Evolutionary conservation across 1,140 invertebrate genomes (phyloP).

Genomic region (Drosophila leontia): DNA sequence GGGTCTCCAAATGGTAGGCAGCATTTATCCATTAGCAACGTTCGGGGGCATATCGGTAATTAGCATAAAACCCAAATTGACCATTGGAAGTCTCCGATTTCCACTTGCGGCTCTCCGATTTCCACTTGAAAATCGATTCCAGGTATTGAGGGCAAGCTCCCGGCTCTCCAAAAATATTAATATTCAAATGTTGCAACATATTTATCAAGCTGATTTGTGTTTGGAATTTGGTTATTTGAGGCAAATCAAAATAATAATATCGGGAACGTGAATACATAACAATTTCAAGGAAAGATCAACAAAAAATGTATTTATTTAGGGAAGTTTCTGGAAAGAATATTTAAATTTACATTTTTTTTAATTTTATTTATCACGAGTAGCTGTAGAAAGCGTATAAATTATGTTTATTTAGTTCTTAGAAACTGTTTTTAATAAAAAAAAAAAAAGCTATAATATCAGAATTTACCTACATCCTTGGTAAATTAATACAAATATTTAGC

Average conservation of each 20-base stretch:
- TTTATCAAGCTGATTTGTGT: conserved; percentile 44
- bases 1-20: conserved; percentile 37
- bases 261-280: too few species aligned
- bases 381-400: not conserved
- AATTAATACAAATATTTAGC: not conserved
- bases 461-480: too few species aligned
- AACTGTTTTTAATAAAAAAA: not conserved
- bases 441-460: not conserved
- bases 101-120: not conserved
- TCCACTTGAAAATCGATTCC: conserved; percentile 26
- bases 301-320: not conserved
- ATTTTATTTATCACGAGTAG: not conserved
- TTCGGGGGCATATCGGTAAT: conserved; percentile 11
- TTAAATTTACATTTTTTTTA: not conserved
- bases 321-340: not conserved
- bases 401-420: not conserved
- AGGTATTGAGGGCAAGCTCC: conserved; percentile 22
- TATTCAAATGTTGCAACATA: conserved; percentile 30
- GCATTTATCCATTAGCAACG: conserved; percentile 71
- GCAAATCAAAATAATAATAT: too few species aligned
- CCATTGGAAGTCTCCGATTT: conserved; percentile 12
- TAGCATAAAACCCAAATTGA: conserved; percentile 51
- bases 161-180: conserved; percentile 9
- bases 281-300: too few species aligned
- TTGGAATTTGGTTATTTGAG: conserved; percentile 6